These are phyloP conservation scores for Plebejus melissa DNA, from an alignment of 2,888 invertebrate species.

Conservation along the genomic window DNA sequence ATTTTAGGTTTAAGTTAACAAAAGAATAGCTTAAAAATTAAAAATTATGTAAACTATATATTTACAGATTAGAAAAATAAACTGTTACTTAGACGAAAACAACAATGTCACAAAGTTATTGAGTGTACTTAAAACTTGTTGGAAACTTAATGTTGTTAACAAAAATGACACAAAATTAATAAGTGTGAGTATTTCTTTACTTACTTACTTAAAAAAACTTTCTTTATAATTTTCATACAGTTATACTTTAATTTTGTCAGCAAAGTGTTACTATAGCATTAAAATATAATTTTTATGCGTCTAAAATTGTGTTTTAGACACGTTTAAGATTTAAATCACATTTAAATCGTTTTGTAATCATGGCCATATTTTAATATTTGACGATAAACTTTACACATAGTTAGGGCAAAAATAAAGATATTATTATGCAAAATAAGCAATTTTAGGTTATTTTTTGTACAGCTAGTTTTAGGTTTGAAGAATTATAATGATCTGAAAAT, in stretches of 20 bases:
- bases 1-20: conserved; percentile 18
- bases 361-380: neutral
- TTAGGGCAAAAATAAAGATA: neutral
- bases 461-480: neutral
- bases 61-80: neutral
- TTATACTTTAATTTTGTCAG: no score
- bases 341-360: neutral
- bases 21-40: neutral
- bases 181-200: neutral
- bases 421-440: neutral
- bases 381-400: neutral
- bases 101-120: neutral
- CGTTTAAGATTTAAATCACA: neutral
- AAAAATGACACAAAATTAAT: neutral
- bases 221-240: neutral
- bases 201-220: neutral
- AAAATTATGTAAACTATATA: neutral
- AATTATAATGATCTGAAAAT: neutral
- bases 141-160: neutral
- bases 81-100: neutral
- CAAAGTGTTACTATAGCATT: neutral
- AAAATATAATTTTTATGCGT: neutral
- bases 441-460: neutral
- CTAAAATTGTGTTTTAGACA: neutral
- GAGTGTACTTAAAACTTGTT: neutral